These are phyloP conservation scores for Ramphastos sulfuratus DNA, from an alignment of 2,113 vertebrate species.

Conservation along the genomic window DNA sequence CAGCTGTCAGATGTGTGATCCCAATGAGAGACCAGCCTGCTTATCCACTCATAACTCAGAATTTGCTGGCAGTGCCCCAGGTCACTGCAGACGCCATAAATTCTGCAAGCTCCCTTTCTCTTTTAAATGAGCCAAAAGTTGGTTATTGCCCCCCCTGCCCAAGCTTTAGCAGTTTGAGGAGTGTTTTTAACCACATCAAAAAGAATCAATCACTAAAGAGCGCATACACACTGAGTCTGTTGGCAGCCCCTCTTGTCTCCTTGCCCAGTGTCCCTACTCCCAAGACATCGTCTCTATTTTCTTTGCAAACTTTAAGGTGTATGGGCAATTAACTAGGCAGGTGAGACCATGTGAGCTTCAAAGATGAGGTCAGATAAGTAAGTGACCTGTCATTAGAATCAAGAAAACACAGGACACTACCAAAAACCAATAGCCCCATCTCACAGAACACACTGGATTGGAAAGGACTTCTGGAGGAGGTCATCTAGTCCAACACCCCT, in stretches of 20 bases:
- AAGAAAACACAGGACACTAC: background rate
- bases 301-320: background rate
- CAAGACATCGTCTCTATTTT: fast-evolving
- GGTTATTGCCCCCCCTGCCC: background rate
- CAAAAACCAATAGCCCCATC: background rate
- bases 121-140: background rate
- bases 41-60: background rate
- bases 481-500: too few species aligned
- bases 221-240: background rate
- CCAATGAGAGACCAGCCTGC: background rate
- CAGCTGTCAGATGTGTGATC: background rate
- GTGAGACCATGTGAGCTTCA: background rate
- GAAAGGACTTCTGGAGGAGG: too few species aligned
- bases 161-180: background rate
- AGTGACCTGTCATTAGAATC: background rate
- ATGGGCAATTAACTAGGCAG: background rate
- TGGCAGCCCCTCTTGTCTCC: background rate
- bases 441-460: too few species aligned
- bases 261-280: background rate
- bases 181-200: background rate
- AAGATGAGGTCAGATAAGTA: background rate
- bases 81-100: constrained; percentile 35
- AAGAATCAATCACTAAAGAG: background rate
- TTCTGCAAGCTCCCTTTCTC: background rate
- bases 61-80: background rate